Evolutionary conservation across 1,140 invertebrate genomes (phyloP).

Genomic region (Wasmannia auropunctata): DNA sequence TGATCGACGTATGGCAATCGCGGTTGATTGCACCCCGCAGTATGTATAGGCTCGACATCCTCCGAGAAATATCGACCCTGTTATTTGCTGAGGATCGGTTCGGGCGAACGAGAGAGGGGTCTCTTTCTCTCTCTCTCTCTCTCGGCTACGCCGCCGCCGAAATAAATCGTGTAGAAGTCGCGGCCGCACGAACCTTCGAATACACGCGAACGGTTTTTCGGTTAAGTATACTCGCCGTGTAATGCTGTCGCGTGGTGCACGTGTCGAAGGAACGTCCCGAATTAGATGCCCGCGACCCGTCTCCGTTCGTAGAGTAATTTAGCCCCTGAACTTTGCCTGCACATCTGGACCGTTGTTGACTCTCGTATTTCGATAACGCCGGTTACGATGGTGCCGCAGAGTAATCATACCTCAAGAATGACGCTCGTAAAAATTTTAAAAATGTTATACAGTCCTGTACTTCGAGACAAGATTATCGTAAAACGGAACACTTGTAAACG

Average conservation of each 20-base stretch:
- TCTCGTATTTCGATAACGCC: conserved; percentile 17
- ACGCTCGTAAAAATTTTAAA: neutral
- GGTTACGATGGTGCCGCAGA: neutral
- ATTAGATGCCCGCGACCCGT: conserved; percentile 52
- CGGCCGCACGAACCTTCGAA: neutral
- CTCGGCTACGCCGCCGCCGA: too few relatives aligned
- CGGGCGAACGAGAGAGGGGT: too few relatives aligned
- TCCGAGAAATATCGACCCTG: conserved; percentile 50
- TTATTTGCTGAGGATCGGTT: conserved; percentile 45
- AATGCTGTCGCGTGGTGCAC: conserved; percentile 49
- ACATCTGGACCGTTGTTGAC: conserved; percentile 53
- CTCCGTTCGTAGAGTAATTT: conserved; percentile 37
- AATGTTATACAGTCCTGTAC: neutral
- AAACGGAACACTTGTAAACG: neutral
- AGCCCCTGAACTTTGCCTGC: conserved; percentile 34
- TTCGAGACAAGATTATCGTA: neutral
- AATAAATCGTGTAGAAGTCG: conserved; percentile 24
- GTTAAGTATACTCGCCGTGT: conserved; percentile 45
- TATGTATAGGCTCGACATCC: neutral
- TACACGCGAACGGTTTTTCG: conserved; percentile 9
- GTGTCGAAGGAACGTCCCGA: conserved; percentile 60
- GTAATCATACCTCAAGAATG: neutral
- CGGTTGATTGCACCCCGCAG: conserved; percentile 48
- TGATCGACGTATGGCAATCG: conserved; percentile 57
- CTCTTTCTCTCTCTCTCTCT: too few relatives aligned